These are phyloP conservation scores for Lutraria rhynchaena DNA, from an alignment of 1,140 invertebrate genomes.

Conservation along the genomic window DNA sequence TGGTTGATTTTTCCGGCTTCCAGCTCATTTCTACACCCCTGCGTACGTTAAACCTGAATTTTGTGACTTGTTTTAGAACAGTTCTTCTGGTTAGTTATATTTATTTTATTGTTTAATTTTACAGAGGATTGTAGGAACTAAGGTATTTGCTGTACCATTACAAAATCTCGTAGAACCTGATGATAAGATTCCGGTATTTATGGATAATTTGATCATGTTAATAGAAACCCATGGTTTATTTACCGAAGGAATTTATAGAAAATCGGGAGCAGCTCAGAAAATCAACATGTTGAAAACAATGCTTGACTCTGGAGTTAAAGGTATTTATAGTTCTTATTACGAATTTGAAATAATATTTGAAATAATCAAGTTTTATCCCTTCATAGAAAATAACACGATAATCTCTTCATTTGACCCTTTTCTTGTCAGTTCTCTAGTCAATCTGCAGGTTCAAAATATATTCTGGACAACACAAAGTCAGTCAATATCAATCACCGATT, in stretches of 20 bases:
- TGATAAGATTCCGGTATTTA: slow-evolving; percentile 90
- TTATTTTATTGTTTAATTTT: not conserved
- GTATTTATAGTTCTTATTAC: slow-evolving; percentile 39
- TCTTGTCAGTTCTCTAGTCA: no score
- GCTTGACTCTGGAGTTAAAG: slow-evolving; percentile 76
- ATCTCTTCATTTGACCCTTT: no score
- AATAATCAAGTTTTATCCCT: no score
- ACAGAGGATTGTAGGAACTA: slow-evolving; percentile 58
- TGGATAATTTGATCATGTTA: slow-evolving; percentile 93
- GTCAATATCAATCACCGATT: no score
- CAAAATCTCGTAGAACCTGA: slow-evolving; percentile 87
- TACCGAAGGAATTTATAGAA: slow-evolving; percentile 96
- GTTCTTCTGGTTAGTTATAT: not conserved
- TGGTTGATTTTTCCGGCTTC: no score
- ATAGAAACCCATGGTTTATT: slow-evolving; percentile 96
- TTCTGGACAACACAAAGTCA: no score
- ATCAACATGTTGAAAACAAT: slow-evolving; percentile 81
- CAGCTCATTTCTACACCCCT: no score
- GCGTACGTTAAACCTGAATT: no score
- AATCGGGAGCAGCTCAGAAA: slow-evolving; percentile 89
- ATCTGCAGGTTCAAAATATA: no score
- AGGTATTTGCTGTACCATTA: slow-evolving; percentile 90
- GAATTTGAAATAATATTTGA: no score
- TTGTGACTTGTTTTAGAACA: no score
- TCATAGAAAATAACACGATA: no score